Evolutionary conservation across 2,797 vertebrate genomes (phyloP).

Genomic region (Cossypha caffra): DNA sequence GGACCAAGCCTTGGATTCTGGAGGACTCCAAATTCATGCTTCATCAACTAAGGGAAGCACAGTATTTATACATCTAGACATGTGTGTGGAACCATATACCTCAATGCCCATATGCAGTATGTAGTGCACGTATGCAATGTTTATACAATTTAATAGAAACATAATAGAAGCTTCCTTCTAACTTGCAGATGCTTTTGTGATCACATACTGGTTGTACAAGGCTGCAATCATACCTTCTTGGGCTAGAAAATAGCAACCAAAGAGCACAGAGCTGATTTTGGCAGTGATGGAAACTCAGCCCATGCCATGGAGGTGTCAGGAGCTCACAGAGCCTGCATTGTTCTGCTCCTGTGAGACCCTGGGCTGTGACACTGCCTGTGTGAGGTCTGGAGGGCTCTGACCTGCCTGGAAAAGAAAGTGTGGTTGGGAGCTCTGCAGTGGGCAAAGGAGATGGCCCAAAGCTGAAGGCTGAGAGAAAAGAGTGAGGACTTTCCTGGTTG

Average conservation of each 20-base stretch:
- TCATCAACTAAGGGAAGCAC: background rate
- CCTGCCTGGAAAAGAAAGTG: background rate
- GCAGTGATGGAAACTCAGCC: background rate
- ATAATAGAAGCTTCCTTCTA: background rate
- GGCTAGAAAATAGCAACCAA: background rate
- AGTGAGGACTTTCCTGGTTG: background rate
- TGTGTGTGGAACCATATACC: background rate
- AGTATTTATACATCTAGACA: background rate
- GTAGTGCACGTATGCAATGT: accelerated
- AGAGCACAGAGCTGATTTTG: background rate
- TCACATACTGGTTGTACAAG: background rate
- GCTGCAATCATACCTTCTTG: background rate
- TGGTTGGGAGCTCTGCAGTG: background rate
- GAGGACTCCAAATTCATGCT: background rate
- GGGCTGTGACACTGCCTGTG: accelerated
- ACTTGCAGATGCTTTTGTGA: background rate
- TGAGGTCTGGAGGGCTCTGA: background rate
- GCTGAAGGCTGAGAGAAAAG: background rate
- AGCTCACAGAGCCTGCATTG: background rate
- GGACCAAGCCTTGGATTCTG: background rate
- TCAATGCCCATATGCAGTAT: background rate
- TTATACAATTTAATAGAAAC: background rate
- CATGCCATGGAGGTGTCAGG: background rate
- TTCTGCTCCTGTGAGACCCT: background rate
- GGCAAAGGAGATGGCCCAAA: background rate